A percentile compares a stretch with the other conserved stretches of the same genome.
Evolutionary conservation across 2,113 vertebrate species (phyloP).

Genomic region (Alaudala cheleensis): DNA sequence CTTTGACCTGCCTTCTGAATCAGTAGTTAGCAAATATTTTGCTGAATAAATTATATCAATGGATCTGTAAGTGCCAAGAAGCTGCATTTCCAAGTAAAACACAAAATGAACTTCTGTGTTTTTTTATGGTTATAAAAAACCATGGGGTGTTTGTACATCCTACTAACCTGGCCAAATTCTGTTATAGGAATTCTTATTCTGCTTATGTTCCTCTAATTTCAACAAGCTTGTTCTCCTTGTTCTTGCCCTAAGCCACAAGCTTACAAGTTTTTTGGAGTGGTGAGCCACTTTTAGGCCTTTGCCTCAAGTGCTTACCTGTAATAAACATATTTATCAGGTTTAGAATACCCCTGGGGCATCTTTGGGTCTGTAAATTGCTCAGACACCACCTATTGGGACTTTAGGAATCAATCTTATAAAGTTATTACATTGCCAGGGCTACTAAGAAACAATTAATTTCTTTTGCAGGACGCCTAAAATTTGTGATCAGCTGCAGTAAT

Average conservation of each 20-base stretch:
- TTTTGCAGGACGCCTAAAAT: background rate
- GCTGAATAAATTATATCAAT: background rate
- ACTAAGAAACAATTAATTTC: background rate
- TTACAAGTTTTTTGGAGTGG: background rate
- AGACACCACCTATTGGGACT: background rate
- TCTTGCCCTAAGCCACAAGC: background rate
- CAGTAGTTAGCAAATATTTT: slow-evolving; percentile 3
- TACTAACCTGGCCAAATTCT: background rate
- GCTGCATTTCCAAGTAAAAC: slow-evolving; percentile 12
- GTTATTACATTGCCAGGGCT: background rate
- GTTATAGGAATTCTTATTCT: background rate
- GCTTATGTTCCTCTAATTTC: background rate
- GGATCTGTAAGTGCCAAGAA: background rate
- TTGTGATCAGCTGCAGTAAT: background rate
- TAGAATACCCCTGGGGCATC: background rate
- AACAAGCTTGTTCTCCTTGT: background rate
- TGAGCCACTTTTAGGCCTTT: background rate
- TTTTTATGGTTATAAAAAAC: background rate
- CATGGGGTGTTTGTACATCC: background rate
- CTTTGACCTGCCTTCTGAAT: slow-evolving; percentile 1
- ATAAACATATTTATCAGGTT: background rate
- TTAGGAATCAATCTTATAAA: background rate
- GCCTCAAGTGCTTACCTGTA: background rate
- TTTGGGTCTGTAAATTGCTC: background rate
- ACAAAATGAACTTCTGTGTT: background rate